Percentiles rank a stretch among this genome's conserved stretches.
Evolutionary conservation across 1,140 invertebrate genomes (phyloP).

Genomic region (Lucilia sericata): DNA sequence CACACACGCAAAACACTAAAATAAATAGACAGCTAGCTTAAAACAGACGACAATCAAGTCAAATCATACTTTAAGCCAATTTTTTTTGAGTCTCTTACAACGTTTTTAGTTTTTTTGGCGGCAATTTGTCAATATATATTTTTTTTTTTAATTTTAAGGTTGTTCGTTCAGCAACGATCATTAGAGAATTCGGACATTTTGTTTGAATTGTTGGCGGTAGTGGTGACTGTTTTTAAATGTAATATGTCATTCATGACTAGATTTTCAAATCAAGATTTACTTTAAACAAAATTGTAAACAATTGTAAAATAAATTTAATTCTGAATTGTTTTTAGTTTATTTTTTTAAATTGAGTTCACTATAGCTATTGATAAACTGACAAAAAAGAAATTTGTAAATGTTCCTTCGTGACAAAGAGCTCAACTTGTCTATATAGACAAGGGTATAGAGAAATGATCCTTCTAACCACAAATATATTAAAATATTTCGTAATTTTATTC

Average conservation of each 20-base stretch:
- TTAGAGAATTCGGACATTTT: constrained; percentile 8
- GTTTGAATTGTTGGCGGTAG: neutral
- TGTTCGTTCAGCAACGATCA: neutral
- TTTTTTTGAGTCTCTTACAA: neutral
- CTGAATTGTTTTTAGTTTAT: too few relatives aligned
- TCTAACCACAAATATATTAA: too few relatives aligned
- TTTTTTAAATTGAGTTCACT: too few relatives aligned
- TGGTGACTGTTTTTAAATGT: neutral
- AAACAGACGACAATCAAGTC: neutral
- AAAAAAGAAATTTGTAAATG: too few relatives aligned
- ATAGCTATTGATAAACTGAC: too few relatives aligned
- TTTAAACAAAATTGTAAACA: neutral
- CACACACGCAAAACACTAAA: neutral
- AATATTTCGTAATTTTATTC: too few relatives aligned
- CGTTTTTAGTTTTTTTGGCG: neutral
- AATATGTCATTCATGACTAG: constrained; percentile 17
- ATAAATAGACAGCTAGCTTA: neutral
- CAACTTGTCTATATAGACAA: too few relatives aligned
- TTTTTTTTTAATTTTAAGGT: neutral
- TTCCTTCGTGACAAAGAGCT: too few relatives aligned
- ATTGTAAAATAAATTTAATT: neutral
- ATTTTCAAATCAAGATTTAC: neutral
- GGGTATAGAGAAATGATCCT: too few relatives aligned
- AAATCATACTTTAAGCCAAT: neutral
- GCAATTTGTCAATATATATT: neutral